Percentiles rank a stretch among this genome's conserved stretches.
These are phyloP conservation scores for Tapera naevia DNA, from an alignment of 2,797 vertebrate species.

Conservation along the genomic window DNA sequence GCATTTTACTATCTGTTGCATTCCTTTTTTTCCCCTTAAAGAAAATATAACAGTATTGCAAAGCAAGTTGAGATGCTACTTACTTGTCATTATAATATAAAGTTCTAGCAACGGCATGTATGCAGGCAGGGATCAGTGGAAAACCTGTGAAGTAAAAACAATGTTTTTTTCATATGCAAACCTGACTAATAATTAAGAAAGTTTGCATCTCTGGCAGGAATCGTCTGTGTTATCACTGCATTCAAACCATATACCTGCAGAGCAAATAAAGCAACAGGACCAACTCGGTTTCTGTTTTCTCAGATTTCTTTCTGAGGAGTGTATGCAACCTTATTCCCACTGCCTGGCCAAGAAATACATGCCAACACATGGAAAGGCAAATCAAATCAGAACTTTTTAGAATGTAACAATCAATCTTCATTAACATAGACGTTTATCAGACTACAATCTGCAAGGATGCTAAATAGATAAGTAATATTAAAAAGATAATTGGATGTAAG, in stretches of 20 bases:
- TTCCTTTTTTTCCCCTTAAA: not conserved
- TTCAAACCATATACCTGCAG: not conserved
- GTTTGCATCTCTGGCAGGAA: not conserved
- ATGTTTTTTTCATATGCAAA: not conserved
- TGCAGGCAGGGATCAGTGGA: slow-evolving; percentile 90
- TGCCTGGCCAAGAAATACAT: not conserved
- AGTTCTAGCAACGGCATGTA: slow-evolving; percentile 90
- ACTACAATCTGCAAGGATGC: not conserved
- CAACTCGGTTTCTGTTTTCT: not conserved
- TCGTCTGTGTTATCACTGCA: not conserved
- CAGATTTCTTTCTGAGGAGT: not conserved
- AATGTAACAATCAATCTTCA: not conserved
- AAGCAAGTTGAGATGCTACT: slow-evolving; percentile 56
- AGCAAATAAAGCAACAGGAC: not conserved
- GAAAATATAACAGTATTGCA: not conserved
- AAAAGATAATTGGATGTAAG: not conserved
- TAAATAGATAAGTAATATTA: not conserved
- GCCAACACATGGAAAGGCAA: not conserved
- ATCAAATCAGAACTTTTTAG: not conserved
- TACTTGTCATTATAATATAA: slow-evolving; percentile 98
- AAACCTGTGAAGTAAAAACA: slow-evolving; percentile 81
- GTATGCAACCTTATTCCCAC: not conserved
- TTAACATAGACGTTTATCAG: not conserved
- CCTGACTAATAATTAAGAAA: not conserved
- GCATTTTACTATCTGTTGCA: not conserved